phyloP scores from a whole-genome alignment of 2,888 invertebrate genomes.

The Drosophila ezoana region DNA sequence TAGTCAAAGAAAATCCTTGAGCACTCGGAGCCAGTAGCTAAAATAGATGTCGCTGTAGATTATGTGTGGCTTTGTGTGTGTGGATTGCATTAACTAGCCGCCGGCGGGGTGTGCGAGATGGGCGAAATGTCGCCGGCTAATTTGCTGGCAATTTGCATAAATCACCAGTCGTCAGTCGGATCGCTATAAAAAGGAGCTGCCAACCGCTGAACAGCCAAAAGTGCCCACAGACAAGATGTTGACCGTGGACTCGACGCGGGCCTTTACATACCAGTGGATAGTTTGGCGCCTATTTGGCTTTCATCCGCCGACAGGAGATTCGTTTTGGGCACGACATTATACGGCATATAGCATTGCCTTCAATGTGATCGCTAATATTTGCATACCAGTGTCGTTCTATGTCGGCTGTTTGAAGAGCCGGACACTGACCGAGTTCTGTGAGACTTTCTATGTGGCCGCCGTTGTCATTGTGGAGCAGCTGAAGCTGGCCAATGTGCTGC shows the following conservation, averaged over 20 bases:
- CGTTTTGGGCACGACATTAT: conserved; percentile 61
- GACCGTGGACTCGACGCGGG: conserved; percentile 50
- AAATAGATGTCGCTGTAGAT: conserved; percentile 6
- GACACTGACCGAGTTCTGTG: conserved; percentile 68
- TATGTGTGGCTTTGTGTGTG: conserved; percentile 3
- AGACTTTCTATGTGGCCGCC: conserved; percentile 57
- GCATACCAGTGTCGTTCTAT: conserved; percentile 52
- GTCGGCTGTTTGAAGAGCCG: conserved; percentile 57
- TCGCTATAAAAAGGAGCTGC: conserved; percentile 25
- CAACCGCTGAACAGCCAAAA: conserved; percentile 1
- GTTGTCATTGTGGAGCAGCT: conserved; percentile 61
- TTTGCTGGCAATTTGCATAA: conserved; percentile 64
- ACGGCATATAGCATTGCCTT: conserved; percentile 53
- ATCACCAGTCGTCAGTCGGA: conserved; percentile 12
- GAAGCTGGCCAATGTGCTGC: conserved; percentile 66
- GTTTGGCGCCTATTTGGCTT: conserved; percentile 74
- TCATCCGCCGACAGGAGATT: conserved; percentile 46
- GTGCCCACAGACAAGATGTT: conserved; percentile 17
- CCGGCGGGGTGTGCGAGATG: neutral
- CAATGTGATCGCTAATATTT: conserved; percentile 45
- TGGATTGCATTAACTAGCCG: conserved; percentile 34
- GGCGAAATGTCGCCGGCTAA: conserved; percentile 36
- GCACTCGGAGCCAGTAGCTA: neutral
- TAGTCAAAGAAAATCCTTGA: conserved; percentile 5
- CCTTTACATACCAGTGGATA: conserved; percentile 77